Evolutionary conservation across 2,888 invertebrate species (phyloP).

Genomic region (Drosophila engyochracea): DNA sequence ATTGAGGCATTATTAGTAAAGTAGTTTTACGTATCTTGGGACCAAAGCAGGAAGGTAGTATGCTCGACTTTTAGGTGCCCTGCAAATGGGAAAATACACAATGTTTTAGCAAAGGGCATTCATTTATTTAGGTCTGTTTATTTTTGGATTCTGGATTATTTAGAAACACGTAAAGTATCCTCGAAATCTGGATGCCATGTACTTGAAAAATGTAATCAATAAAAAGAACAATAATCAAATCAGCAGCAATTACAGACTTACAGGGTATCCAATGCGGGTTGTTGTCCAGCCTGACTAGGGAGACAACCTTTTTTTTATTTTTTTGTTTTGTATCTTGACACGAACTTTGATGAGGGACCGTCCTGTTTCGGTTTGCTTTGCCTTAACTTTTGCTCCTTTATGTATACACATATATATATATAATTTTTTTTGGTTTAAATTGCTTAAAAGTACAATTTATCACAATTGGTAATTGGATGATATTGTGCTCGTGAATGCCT

Average conservation of each 20-base stretch:
- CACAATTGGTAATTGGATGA: conserved; percentile 77
- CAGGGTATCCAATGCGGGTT: conserved; percentile 23
- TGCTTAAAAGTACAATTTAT: conserved; percentile 80
- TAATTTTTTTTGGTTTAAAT: conserved; percentile 62
- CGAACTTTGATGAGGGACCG: conserved; percentile 65
- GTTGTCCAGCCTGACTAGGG: conserved; percentile 4
- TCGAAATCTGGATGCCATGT: not conserved
- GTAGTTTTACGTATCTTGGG: conserved; percentile 68
- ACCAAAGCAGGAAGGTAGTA: not conserved
- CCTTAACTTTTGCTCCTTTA: conserved; percentile 22
- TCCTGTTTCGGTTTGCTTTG: conserved; percentile 32
- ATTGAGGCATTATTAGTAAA: conserved; percentile 82
- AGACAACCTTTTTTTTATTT: conserved; percentile 42
- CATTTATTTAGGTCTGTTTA: not conserved
- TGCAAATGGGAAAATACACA: not conserved
- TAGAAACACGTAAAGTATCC: not conserved
- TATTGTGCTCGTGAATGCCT: conserved; percentile 33
- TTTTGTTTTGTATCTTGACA: conserved; percentile 42
- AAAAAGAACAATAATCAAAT: not conserved
- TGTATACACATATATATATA: not conserved
- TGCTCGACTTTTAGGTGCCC: conserved; percentile 8
- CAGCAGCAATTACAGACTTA: not conserved
- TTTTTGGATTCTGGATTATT: not conserved
- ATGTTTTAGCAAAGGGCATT: not conserved
- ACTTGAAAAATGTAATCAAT: not conserved